Base-by-base conservation (phyloP, 1,140 invertebrate genomes). In the Drosophila biarmipes region DNA sequence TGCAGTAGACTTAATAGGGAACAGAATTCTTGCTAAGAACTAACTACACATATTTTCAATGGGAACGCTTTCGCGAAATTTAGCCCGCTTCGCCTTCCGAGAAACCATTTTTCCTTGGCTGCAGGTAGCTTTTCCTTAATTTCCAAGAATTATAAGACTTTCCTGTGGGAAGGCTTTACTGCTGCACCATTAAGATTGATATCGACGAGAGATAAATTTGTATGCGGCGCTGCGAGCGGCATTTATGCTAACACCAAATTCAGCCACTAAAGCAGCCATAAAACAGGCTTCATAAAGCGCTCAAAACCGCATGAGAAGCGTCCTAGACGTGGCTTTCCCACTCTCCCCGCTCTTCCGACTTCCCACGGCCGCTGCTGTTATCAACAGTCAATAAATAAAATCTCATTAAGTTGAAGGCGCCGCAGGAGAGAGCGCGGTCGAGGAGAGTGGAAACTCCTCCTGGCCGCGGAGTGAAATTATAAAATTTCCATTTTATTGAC, bases 401-500 rank as follows among this genome's bases (percentile, higher is more conserved):
- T 86, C 81, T 86, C 81, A 86, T 86, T 86, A 86, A 81, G 63
- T 87, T 78, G 40, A 78, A 82, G 68, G 67, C 67, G 67, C 69
- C 63, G 76, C 75, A 61, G 72, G 57, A 59, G 76, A 53, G 59
- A 29, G 62, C 48, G 15, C 53, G 52, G 59, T 67, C 46, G 17
- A 21, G 14, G 61, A 46, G 66, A 69, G 38, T 68, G 63, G n/a
- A 67, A 55, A 64, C 63, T 68, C 40, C n/a, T n/a, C 42, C 19
- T 58, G 57, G 51, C 56, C 54, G 40, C 38, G 53, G 38, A 72
- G 66, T 68, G 76, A 87, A 87, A 87, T 87, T 89, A 87, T 87
- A 87, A 87, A 87, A 89, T 89, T 89, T 87, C 79, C 82, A 87
- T 87, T 87, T 87, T 87, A 87, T 89, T 89, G 82, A 87, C 84